Base-by-base conservation (phyloP, 2,797 vertebrate species). In the Poeciliopsis paucimaculata region DNA sequence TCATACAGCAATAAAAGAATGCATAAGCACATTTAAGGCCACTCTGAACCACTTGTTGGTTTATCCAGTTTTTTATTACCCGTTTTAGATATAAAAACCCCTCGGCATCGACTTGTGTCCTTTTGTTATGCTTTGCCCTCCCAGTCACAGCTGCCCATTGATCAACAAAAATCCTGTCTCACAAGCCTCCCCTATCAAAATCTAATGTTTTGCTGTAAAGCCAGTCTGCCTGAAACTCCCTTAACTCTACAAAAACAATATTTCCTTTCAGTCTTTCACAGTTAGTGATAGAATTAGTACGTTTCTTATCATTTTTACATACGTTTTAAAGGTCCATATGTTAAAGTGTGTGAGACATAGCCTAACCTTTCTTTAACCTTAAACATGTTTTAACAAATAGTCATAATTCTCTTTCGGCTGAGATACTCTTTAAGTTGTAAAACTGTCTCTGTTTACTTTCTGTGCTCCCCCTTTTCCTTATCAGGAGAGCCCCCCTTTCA, bases 1-100 rank as follows among this genome's bases (percentile, higher is more conserved):
- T 90, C 72, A 85, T 78, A 78, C 77, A 39, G 55, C 57, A 77
- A 84, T 77, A 79, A 86, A 84, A 86, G 64, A 68, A n/a, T 72
- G 64, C 82, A 71, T 75, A 77, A 78, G 82, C 49, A 77, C 57
- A 75, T 74, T 0, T 12, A 76, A 47, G 45, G 73, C 75, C 77
- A 75, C 71, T 51, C 20, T 1, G 74, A 46, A 23, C 77, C 62
- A 45, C 72, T 43, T 23, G 45, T 76, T 41, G 64, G 36, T 80
- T 7, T 75, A 75, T 28, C 53, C 2, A 41, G 55, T 74, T 43
- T 47, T 73, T 76, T 57, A 26, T 77, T 77, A 49, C 57, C 55
- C 28, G 3, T 70, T 70, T 70, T 41, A 70, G 26, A 70, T 41
- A 41, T 39, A 43, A 70, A 16, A 75, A 70, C 12, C 49, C 55